Percentiles rank a stretch among this genome's conserved stretches.
phyloP scores from a whole-genome alignment of 2,797 vertebrate genomes.

The Diceros bicornis region DNA sequence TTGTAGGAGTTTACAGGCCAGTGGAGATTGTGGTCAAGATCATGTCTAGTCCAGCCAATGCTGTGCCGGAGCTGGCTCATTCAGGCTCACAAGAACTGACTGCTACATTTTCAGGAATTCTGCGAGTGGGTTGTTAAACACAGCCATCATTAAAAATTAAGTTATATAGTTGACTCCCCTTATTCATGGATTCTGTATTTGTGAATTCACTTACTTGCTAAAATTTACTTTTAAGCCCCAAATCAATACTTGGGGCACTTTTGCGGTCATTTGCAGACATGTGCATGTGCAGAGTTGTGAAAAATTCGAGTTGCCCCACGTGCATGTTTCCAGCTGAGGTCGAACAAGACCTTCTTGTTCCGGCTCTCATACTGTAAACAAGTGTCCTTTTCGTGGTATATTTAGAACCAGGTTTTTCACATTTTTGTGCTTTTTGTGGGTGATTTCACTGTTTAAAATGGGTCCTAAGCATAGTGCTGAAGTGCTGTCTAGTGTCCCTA shows the following conservation, averaged over 20 bases:
- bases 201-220: slow-evolving; percentile 38
- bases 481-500: slow-evolving; percentile 29
- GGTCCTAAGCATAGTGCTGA: slow-evolving; percentile 1
- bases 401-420: slow-evolving; percentile 63
- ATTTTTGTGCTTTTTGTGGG: slow-evolving; percentile 68
- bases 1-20: neutral
- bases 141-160: slow-evolving; percentile 52
- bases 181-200: slow-evolving; percentile 13
- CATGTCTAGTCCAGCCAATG: neutral
- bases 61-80: slow-evolving; percentile 20
- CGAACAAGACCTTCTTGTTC: slow-evolving; percentile 71
- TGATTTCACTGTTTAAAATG: slow-evolving; percentile 69
- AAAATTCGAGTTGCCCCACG: slow-evolving; percentile 58
- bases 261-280: slow-evolving; percentile 41
- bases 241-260: slow-evolving; percentile 11
- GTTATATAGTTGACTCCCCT: neutral
- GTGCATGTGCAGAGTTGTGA: neutral
- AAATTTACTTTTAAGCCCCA: slow-evolving; percentile 49
- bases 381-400: slow-evolving; percentile 62
- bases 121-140: neutral
- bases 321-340: neutral
- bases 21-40: slow-evolving; percentile 44
- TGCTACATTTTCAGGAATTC: slow-evolving; percentile 65
- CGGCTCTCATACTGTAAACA: slow-evolving; percentile 61
- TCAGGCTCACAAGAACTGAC: neutral